These are phyloP conservation scores for Neotoma lepida DNA, from an alignment of 2,113 vertebrate species.

Conservation along the genomic window DNA sequence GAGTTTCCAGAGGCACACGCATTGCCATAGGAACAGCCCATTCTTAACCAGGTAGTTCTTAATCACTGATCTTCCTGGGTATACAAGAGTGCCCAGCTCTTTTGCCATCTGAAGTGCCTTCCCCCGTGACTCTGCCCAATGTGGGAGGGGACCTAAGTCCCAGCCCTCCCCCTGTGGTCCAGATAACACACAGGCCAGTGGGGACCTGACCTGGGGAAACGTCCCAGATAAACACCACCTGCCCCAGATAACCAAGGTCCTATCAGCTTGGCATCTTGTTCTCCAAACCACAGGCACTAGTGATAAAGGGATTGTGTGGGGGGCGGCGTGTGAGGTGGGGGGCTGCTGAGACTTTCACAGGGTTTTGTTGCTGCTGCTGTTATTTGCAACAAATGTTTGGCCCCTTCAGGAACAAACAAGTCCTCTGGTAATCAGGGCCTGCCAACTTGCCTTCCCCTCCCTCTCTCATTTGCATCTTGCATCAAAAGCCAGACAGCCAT, in stretches of 20 bases:
- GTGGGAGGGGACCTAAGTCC: not conserved
- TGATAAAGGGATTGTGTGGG: conserved; percentile 78
- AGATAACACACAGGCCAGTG: conserved; percentile 37
- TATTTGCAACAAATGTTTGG: conserved; percentile 78
- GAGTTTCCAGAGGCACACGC: not conserved
- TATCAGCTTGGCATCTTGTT: conserved; percentile 78
- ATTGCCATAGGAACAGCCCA: not conserved
- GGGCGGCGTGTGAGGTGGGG: not conserved
- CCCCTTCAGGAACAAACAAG: conserved; percentile 76
- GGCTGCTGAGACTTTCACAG: conserved; percentile 62
- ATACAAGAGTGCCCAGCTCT: not conserved
- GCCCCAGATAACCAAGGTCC: conserved; percentile 64
- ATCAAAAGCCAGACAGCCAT: conserved; percentile 81
- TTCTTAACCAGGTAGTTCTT: not conserved
- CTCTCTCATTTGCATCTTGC: conserved; percentile 78
- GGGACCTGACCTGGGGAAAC: conserved; percentile 59
- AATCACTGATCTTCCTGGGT: not conserved
- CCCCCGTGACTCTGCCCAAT: not conserved
- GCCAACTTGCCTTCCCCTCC: conserved; percentile 63
- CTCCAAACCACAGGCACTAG: conserved; percentile 66
- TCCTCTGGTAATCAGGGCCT: conserved; percentile 65
- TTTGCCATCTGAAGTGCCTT: not conserved
- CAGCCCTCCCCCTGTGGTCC: not conserved
- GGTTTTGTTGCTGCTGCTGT: not conserved
- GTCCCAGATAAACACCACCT: conserved; percentile 76